These are phyloP conservation scores for Macrophya alboannulata DNA, from an alignment of 2,888 invertebrate genomes.

Conservation along the genomic window DNA sequence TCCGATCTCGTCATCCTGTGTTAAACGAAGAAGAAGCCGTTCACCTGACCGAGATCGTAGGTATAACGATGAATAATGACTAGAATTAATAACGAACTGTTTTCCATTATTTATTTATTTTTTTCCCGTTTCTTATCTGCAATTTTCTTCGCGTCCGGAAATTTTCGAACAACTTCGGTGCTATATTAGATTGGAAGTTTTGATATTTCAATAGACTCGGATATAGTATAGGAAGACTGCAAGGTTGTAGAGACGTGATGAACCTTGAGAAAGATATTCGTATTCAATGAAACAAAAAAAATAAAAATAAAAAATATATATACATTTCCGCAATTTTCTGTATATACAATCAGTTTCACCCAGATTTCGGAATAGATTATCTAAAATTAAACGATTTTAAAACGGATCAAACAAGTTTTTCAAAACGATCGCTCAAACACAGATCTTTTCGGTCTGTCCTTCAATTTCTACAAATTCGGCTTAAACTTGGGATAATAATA, in stretches of 20 bases:
- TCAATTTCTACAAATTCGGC: too few species aligned
- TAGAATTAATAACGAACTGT: background rate
- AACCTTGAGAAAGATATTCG: background rate
- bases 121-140: too few species aligned
- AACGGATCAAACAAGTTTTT: too few species aligned
- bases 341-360: background rate
- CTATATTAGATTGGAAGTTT: background rate
- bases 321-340: background rate
- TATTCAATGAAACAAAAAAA: background rate
- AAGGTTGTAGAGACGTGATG: background rate
- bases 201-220: background rate
- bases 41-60: conserved; percentile 13
- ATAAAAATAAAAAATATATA: background rate
- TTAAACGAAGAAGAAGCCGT: background rate
- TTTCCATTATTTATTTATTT: too few species aligned
- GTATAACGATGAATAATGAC: background rate
- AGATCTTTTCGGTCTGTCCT: too few species aligned
- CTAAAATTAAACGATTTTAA: too few species aligned
- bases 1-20: background rate
- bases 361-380: too few species aligned
- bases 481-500: too few species aligned
- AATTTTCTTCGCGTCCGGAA: too few species aligned
- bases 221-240: background rate
- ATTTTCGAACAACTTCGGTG: too few species aligned
- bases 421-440: too few species aligned